Base-by-base conservation (phyloP, 35 echinoderm and acorn worm species). In the Chiridota heheva region DNA sequence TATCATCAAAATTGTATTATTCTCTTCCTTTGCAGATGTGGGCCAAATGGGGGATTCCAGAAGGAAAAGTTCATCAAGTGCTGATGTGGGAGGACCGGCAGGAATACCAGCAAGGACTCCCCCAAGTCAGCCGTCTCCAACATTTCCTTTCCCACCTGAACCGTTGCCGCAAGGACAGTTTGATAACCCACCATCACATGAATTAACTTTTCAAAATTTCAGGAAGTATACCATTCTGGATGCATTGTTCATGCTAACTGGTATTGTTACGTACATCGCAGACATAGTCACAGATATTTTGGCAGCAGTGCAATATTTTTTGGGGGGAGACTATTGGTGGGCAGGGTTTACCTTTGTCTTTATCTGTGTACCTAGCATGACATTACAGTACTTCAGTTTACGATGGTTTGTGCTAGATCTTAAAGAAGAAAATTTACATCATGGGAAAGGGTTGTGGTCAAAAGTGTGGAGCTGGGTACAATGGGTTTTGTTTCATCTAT, bases 321-420 rank as follows among this genome's bases (percentile, higher is more conserved):
- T 59, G 24, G 65, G 60, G 1, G 18, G 42, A 0, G 58, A 91
- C 22, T 83, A 69, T 28, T 36, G 61, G 36, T 98, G 95, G 95
- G 70, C 79, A 62, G 81, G 71, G 10, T 41, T 98, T 70, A 98
- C 95, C 5, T 88, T 98, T 75, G 72, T 71, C 39, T 98, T 98
- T 63, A 75, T 98, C 17, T 40, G 91, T 64, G 44, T 98, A 25
- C 88, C 95, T 12, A 91, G 89, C 27, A 51, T 98, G 7, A 90
- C 85, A 6, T 68, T 91, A n/a, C 95, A 98, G 69, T 85, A 85
- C 38, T 86, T 98, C 74, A 98, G 95, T 57, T 76, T 98, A 5
- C 34, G 95, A 34, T 98, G 95, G 95, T 91, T 88, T 61, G 70
- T 91, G 29, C 31, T 66, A 2, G 95, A 98, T 74, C 35, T 77